These are phyloP conservation scores for Anas acuta DNA, from an alignment of 2,797 vertebrate genomes.

Conservation along the genomic window DNA sequence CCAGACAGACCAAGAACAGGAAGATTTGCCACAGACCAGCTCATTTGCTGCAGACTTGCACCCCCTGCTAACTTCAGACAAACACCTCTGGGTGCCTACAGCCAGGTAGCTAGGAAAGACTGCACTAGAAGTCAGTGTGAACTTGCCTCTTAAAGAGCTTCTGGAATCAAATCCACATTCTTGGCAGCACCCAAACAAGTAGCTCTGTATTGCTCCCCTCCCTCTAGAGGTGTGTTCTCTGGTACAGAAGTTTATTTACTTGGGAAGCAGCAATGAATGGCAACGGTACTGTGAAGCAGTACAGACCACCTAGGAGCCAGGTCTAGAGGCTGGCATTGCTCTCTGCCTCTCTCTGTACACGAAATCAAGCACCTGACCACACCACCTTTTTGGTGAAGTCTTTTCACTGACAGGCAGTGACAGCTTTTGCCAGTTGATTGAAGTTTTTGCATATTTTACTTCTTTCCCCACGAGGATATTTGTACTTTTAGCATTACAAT, in stretches of 20 bases:
- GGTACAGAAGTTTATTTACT: neutral
- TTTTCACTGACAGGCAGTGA: neutral
- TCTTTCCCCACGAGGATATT: neutral
- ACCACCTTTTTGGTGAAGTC: neutral
- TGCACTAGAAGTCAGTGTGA: neutral
- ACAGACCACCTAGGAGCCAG: neutral
- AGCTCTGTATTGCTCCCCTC: neutral
- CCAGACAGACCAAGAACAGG: neutral
- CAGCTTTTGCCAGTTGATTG: neutral
- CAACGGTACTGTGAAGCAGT: neutral
- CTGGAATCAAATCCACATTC: neutral
- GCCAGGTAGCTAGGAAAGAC: neutral
- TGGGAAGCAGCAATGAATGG: neutral
- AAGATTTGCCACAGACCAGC: neutral
- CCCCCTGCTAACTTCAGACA: neutral
- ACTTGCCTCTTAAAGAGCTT: neutral
- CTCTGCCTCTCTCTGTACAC: neutral
- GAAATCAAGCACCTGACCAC: neutral
- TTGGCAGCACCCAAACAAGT: neutral
- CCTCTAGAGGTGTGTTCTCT: neutral
- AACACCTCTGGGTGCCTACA: neutral
- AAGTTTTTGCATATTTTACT: neutral
- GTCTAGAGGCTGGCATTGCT: neutral
- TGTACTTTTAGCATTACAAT: constrained; percentile 46
- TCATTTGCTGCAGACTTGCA: neutral